Evolutionary conservation across 92 coral and sea anemone species (phyloP).

Genomic region (Epizoanthus scotinus): DNA sequence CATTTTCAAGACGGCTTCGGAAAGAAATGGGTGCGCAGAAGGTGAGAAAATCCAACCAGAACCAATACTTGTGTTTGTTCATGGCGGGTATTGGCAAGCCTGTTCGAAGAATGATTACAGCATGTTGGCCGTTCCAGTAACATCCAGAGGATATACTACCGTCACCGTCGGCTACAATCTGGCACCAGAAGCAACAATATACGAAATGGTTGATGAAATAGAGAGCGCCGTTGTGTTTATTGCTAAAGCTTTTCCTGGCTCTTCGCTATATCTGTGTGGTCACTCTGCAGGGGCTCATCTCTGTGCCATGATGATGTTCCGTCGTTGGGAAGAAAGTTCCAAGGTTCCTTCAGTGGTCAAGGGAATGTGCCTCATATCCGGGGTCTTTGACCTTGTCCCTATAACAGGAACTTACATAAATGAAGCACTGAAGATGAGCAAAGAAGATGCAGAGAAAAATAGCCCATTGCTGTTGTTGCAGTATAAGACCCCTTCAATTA

Average conservation of each 20-base stretch:
- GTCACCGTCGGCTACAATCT: slow-evolving; percentile 70
- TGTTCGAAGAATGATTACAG: slow-evolving; percentile 57
- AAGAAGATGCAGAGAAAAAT: slow-evolving; percentile 63
- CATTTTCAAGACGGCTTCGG: slow-evolving; percentile 40
- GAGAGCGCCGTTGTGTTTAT: slow-evolving; percentile 51
- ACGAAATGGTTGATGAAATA: slow-evolving; percentile 61
- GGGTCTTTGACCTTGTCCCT: slow-evolving; percentile 65
- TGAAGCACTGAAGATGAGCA: slow-evolving; percentile 62
- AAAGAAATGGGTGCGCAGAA: neutral
- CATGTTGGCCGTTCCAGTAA: slow-evolving; percentile 49
- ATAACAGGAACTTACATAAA: slow-evolving; percentile 58
- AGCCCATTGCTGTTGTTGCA: slow-evolving; percentile 62
- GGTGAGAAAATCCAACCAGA: neutral
- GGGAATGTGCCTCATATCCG: slow-evolving; percentile 74
- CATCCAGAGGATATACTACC: slow-evolving; percentile 42
- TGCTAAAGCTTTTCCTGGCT: slow-evolving; percentile 56
- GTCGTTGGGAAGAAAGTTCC: slow-evolving; percentile 36
- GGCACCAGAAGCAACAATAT: slow-evolving; percentile 67
- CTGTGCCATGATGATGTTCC: slow-evolving; percentile 80
- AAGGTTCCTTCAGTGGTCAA: slow-evolving; percentile 40
- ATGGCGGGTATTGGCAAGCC: slow-evolving; percentile 85
- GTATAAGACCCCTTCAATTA: slow-evolving; percentile 49
- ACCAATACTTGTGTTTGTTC: slow-evolving; percentile 63
- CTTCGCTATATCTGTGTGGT: slow-evolving; percentile 71
- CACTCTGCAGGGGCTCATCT: slow-evolving; percentile 91